phyloP scores from a whole-genome alignment of 1,140 invertebrate genomes.

The Arctopsyche grandis region DNA sequence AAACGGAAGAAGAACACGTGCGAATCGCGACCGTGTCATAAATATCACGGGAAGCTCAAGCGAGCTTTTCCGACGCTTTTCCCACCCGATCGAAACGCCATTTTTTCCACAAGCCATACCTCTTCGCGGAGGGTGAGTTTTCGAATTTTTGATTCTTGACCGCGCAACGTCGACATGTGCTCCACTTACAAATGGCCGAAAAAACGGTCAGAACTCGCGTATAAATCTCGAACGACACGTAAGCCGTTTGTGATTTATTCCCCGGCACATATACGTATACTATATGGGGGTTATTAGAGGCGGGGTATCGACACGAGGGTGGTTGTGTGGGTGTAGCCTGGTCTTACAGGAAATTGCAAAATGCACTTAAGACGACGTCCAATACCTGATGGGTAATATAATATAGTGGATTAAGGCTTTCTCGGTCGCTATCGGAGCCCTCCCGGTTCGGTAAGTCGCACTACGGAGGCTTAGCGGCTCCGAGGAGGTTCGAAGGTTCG shows the following conservation, averaged over 20 bases:
- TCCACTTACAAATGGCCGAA: not conserved
- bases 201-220: not conserved
- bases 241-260: conserved; percentile 34
- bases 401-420: conserved; percentile 53
- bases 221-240: conserved; percentile 22
- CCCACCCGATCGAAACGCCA: too few relatives aligned
- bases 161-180: too few relatives aligned
- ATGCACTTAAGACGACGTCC: conserved; percentile 55
- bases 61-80: too few relatives aligned
- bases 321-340: not conserved
- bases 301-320: conserved; percentile 23
- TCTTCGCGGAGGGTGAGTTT: too few relatives aligned
- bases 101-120: too few relatives aligned
- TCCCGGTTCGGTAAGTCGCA: conserved; percentile 41
- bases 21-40: too few relatives aligned
- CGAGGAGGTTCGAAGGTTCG: conserved; percentile 36
- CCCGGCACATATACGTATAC: not conserved
- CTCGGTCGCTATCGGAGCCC: conserved; percentile 29
- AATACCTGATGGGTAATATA: conserved; percentile 55
- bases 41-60: too few relatives aligned
- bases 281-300: conserved; percentile 43
- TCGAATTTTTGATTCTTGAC: too few relatives aligned
- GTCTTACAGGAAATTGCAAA: conserved; percentile 54
- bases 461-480: conserved; percentile 39
- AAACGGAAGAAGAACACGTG: too few relatives aligned